Base-by-base conservation (phyloP, 1,140 invertebrate species). In the Lasaia peninsularis region DNA sequence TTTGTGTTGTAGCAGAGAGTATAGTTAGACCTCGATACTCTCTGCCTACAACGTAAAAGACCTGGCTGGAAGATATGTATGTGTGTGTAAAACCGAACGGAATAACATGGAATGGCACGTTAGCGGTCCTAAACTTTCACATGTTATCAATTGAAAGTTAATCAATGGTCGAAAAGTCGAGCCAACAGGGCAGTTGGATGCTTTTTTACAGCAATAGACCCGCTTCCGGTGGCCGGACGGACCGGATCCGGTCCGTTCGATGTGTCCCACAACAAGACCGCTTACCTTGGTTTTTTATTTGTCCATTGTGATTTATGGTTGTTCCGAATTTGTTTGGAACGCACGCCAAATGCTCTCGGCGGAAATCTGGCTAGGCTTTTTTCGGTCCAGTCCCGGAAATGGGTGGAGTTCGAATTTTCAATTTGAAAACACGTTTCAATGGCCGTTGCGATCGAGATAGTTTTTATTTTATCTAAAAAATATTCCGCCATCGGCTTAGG, bases 241-340 rank as follows among this genome's bases (percentile, higher is more conserved):
- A 58, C 73, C 69, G 71, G 64, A 69, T 64, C 66, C 57, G 58
- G 57, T 32, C 64, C 62, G 70, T 58, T 40, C 54, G 65, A 69
- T 57, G 59, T 69, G 73, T 69, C 67, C 75, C 63, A 77, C 84
- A 83, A 79, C 81, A 79, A 78, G 78, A 81, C 72, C 80, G 84
- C 84, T 87, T 85, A 87, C 84, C 84, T 87, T 82, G 72, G 77
- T 85, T 87, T 82, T 87, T 85, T 87, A 86, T 87, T 87, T 87
- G 81, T 85, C 62, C 65, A 58, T 69, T 44, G 68, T 83, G 84
- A 87, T 87, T 85, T 87, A 87, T 85, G 69, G 71, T 66, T 85
- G 84, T 87, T 87, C 76, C 78, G 81, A 85, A 83, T 83, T 82
- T 85, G 80, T 81, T 76, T 67, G 71, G 66, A 62, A 70, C 68